A percentile compares a stretch with the other conserved stretches of the same genome.
These are phyloP conservation scores for Trissonchulus sp. DNA, from an alignment of 2,888 invertebrate species.

Conservation along the genomic window DNA sequence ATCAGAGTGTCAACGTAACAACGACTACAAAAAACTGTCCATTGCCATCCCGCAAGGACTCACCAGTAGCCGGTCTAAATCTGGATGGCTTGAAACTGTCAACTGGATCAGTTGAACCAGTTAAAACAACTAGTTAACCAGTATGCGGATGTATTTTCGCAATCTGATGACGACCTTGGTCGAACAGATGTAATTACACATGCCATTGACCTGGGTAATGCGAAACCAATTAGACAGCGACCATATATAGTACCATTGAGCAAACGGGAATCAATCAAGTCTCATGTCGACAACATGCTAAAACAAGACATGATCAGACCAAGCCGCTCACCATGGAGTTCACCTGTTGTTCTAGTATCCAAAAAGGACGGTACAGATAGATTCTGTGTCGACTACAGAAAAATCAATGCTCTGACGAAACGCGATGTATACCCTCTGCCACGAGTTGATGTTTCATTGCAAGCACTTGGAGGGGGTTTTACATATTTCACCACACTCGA, in stretches of 20 bases:
- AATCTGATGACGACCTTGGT: background rate
- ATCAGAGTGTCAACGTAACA: too few species aligned
- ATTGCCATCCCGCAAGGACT: too few species aligned
- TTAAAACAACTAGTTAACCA: too few species aligned
- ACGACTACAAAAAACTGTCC: too few species aligned
- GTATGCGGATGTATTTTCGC: slow-evolving; percentile 2
- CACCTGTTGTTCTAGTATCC: slow-evolving; percentile 47
- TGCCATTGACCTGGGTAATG: background rate
- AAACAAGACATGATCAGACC: slow-evolving; percentile 33
- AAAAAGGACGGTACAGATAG: slow-evolving; percentile 49
- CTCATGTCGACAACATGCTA: slow-evolving; percentile 6
- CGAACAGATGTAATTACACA: background rate
- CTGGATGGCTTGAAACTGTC: too few species aligned
- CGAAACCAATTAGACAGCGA: background rate
- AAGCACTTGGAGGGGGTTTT: too few species aligned
- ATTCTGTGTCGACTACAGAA: too few species aligned
- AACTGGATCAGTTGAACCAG: slow-evolving; percentile 15
- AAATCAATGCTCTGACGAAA: too few species aligned
- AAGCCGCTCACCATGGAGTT: slow-evolving; percentile 46
- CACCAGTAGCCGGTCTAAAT: too few species aligned
- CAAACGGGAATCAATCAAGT: background rate
- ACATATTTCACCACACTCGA: slow-evolving; percentile 28
- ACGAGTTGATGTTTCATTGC: too few species aligned
- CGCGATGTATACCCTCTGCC: too few species aligned
- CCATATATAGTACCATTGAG: background rate